Evolutionary conservation across 2,888 invertebrate genomes (phyloP).

Genomic region (Abrostola triplasia): DNA sequence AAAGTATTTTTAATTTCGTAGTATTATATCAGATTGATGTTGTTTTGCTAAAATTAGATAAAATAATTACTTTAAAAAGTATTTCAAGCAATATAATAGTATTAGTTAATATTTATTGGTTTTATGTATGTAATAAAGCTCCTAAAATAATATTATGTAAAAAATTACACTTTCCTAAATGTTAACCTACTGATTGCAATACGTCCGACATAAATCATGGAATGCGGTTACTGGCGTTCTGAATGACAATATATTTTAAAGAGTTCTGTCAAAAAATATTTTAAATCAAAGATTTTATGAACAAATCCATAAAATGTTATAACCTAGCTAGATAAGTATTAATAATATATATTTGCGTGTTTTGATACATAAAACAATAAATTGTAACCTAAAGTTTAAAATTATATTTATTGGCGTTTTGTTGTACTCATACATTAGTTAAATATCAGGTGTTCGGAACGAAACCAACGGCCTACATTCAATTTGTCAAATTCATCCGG

Average conservation of each 20-base stretch:
- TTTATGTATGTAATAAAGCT: background rate
- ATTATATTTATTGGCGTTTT: background rate
- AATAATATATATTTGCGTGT: background rate
- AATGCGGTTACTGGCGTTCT: conserved; percentile 14
- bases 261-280: background rate
- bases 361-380: background rate
- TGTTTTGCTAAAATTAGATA: conserved; percentile 1
- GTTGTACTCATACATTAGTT: background rate
- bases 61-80: background rate
- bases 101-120: background rate
- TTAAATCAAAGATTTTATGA: background rate
- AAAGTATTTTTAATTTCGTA: conserved; percentile 6
- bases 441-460: conserved; percentile 16
- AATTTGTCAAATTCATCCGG: conserved; percentile 54
- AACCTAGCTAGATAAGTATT: background rate
- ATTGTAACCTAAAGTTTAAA: background rate
- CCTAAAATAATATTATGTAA: background rate
- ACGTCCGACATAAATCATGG: background rate
- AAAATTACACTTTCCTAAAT: background rate
- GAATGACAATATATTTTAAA: conserved; percentile 6
- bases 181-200: conserved; percentile 8
- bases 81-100: background rate
- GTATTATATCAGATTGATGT: background rate
- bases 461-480: conserved; percentile 29
- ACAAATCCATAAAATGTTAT: background rate